Evolutionary conservation across 1,140 invertebrate genomes (phyloP).

Genomic region (Listronotus oregonensis): DNA sequence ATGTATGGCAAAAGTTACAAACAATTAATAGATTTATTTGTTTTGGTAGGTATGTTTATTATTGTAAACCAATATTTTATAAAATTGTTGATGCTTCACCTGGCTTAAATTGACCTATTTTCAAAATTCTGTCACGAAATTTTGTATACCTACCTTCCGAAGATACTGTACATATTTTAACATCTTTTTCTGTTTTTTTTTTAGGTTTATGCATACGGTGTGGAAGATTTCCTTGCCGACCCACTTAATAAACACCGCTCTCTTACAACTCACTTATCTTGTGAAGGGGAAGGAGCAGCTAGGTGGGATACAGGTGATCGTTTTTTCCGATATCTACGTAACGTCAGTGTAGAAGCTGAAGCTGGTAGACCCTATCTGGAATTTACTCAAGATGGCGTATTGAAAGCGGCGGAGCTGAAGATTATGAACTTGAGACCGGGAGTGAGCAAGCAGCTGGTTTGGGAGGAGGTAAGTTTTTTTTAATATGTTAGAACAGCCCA

Average conservation of each 20-base stretch:
- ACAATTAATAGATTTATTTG: no score
- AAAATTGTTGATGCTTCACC: no score
- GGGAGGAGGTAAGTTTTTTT: slow-evolving; percentile 90
- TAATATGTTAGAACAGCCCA: no score
- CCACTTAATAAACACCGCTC: slow-evolving; percentile 69
- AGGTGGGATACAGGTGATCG: slow-evolving; percentile 79
- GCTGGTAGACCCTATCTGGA: slow-evolving; percentile 79
- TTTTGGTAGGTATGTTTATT: no score
- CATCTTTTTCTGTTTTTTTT: background rate
- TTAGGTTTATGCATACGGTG: slow-evolving; percentile 77
- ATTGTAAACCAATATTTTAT: no score
- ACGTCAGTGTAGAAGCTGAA: slow-evolving; percentile 81
- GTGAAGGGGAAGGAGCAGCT: slow-evolving; percentile 75
- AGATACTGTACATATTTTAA: no score
- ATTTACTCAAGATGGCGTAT: slow-evolving; percentile 87
- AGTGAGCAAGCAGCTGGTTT: slow-evolving; percentile 77
- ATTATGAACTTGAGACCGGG: slow-evolving; percentile 89
- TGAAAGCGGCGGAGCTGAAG: slow-evolving; percentile 84
- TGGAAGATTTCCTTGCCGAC: slow-evolving; percentile 83
- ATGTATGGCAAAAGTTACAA: no score
- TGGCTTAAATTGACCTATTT: no score
- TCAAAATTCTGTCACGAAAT: no score
- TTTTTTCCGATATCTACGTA: slow-evolving; percentile 77
- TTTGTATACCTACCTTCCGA: no score
- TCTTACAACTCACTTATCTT: slow-evolving; percentile 80